Conservation (phyloP, 1,140 invertebrate species). For the Venustaconcha ellipsiformis region DNA sequence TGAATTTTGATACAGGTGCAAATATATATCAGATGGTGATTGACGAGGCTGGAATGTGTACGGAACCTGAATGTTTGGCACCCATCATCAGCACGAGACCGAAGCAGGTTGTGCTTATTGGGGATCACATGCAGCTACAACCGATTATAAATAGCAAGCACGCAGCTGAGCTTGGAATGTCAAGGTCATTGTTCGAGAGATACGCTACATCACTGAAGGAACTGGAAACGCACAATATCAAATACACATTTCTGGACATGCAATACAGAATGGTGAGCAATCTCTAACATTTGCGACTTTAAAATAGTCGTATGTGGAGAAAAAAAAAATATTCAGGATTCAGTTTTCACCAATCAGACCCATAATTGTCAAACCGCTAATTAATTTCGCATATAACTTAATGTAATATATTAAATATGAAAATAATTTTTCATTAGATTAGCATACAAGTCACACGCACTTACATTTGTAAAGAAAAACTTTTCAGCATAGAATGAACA, state of each 20-base stretch:
- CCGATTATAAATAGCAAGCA: constrained; percentile 52
- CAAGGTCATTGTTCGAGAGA: constrained; percentile 60
- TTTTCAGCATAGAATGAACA: too few relatives aligned
- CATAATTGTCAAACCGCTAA: too few relatives aligned
- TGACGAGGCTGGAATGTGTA: constrained; percentile 63
- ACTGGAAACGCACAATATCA: constrained; percentile 2
- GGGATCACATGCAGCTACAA: constrained; percentile 61
- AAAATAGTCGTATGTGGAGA: too few relatives aligned
- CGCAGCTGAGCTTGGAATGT: constrained; percentile 51
- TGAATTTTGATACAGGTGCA: too few relatives aligned
- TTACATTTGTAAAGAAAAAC: too few relatives aligned
- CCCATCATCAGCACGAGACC: constrained; percentile 47
- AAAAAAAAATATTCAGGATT: too few relatives aligned
- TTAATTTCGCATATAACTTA: too few relatives aligned
- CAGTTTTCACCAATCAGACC: too few relatives aligned
- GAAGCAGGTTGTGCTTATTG: constrained; percentile 60
- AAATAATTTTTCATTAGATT: too few relatives aligned
- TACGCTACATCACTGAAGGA: constrained; percentile 34
- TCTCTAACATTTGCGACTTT: too few relatives aligned
- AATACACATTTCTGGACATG: constrained; percentile 38
- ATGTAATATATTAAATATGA: too few relatives aligned
- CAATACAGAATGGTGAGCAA: constrained; percentile 63
- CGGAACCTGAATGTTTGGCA: constrained; percentile 59
- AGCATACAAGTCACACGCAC: too few relatives aligned
- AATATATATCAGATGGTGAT: constrained; percentile 46